These are phyloP conservation scores for Hypselothyrea guttata DNA, from an alignment of 2,888 invertebrate species.

Conservation along the genomic window DNA sequence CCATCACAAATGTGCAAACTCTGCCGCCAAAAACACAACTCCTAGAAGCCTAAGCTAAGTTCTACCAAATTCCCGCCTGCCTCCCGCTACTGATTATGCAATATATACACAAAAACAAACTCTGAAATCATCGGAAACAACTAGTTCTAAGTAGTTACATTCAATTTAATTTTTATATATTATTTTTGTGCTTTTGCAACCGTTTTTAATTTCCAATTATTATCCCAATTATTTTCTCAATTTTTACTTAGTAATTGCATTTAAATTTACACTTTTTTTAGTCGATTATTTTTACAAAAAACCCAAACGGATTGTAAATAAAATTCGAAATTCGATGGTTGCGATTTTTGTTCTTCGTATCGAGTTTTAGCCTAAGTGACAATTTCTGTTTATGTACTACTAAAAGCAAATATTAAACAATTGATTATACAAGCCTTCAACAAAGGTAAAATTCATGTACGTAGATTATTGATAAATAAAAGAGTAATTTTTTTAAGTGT, in stretches of 20 bases:
- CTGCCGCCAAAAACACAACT: conserved; percentile 11
- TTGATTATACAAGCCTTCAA: conserved; percentile 33
- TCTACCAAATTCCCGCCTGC: neutral
- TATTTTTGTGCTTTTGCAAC: neutral
- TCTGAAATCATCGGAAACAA: conserved; percentile 37
- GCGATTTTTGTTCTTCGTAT: neutral
- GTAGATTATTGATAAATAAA: conserved; percentile 13
- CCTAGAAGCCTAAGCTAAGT: conserved; percentile 36
- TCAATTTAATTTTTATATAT: no score
- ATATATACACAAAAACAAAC: no score
- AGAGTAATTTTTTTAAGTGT: no score
- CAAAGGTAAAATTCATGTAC: conserved; percentile 32
- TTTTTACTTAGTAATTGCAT: conserved; percentile 1
- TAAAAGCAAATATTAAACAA: no score
- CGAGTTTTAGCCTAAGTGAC: neutral
- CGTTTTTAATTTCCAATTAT: no score
- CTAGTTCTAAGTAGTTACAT: conserved; percentile 38
- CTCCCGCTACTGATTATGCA: neutral
- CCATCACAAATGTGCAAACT: conserved; percentile 3
- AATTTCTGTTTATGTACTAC: no score
- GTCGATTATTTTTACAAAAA: neutral
- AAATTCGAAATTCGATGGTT: conserved; percentile 23
- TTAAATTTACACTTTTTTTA: neutral
- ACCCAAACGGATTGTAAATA: conserved; percentile 5
- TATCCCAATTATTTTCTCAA: no score